Evolutionary conservation across 1,140 invertebrate species (phyloP).

Genomic region (Trachelipus rathkii): DNA sequence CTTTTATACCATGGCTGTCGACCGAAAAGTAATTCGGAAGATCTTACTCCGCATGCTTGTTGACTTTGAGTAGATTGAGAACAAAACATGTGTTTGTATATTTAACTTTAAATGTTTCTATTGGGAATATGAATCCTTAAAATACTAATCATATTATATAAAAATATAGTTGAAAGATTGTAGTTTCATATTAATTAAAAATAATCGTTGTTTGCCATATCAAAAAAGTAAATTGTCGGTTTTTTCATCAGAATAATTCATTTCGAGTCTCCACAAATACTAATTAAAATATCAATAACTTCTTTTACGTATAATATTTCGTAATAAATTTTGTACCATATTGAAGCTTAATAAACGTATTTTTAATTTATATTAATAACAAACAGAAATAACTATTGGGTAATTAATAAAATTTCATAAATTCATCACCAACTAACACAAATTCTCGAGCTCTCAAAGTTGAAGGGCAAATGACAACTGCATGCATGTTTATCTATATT

Average conservation of each 20-base stretch:
- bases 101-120: not conserved
- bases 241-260: not conserved
- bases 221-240: not conserved
- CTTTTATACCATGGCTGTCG: not conserved
- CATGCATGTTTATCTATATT: no score
- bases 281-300: not conserved
- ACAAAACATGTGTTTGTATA: not conserved
- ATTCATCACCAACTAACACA: not conserved
- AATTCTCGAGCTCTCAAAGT: not conserved
- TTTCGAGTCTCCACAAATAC: not conserved
- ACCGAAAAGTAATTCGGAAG: not conserved
- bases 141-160: not conserved
- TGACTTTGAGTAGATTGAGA: not conserved
- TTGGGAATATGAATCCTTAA: not conserved
- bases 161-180: slow-evolving; percentile 6
- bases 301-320: not conserved
- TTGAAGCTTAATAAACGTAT: not conserved
- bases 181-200: not conserved
- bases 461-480: not conserved
- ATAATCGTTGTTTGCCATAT: not conserved
- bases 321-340: not conserved
- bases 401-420: not conserved
- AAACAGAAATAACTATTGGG: not conserved
- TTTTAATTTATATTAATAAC: not conserved
- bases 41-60: not conserved